phyloP scores from a whole-genome alignment of 2,113 vertebrate genomes.

The Pardalotus punctatus region DNA sequence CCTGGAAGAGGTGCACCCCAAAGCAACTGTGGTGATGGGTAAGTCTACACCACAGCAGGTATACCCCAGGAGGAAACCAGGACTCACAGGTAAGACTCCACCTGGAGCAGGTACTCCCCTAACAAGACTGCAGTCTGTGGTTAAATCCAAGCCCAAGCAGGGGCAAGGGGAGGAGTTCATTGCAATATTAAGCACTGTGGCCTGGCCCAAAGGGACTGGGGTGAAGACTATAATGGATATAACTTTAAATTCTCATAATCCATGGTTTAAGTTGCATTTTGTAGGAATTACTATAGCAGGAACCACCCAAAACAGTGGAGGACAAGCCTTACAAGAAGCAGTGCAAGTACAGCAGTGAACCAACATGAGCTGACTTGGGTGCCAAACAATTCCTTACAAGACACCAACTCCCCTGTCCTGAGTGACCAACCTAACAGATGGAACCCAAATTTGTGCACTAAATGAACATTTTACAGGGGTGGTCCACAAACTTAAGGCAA shows the following conservation, averaged over 20 bases:
- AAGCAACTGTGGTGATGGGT: background rate
- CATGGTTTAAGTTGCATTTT: background rate
- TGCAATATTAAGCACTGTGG: background rate
- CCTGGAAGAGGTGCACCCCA: background rate
- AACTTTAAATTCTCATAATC: background rate
- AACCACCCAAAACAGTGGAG: background rate
- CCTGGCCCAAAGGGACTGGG: background rate
- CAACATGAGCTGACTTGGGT: background rate
- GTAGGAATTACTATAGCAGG: background rate
- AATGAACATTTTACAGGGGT: background rate
- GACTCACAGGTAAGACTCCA: background rate
- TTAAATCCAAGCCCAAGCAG: background rate
- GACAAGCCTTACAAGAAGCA: background rate
- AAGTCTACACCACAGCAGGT: background rate
- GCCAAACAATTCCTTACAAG: background rate
- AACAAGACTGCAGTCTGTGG: background rate
- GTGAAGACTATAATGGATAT: background rate
- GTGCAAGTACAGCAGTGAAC: background rate
- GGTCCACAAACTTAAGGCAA: background rate
- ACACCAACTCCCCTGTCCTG: background rate
- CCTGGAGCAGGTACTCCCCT: background rate
- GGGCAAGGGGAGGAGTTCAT: background rate
- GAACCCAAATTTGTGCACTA: background rate
- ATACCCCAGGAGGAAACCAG: background rate
- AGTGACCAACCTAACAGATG: background rate